A percentile compares a stretch with the other conserved stretches of the same genome.
These are phyloP conservation scores for Hemaris fuciformis DNA, from an alignment of 2,888 invertebrate species.

Conservation along the genomic window DNA sequence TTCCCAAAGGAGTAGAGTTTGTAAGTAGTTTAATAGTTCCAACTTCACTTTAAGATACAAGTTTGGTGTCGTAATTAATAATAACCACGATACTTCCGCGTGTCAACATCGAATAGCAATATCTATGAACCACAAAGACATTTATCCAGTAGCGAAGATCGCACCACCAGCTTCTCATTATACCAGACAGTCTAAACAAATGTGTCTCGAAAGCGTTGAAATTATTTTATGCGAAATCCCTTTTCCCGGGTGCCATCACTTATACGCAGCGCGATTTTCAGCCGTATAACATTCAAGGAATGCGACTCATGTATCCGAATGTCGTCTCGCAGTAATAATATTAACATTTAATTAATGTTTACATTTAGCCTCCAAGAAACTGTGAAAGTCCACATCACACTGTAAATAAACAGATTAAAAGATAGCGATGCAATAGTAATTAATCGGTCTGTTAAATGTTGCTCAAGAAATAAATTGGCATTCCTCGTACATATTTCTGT, in stretches of 20 bases:
- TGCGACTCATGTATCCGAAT: neutral
- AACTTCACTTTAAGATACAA: no score
- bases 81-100: no score
- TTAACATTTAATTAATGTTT: neutral
- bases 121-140: no score
- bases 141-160: no score
- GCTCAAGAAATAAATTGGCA: neutral
- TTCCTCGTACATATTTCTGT: conserved; percentile 4
- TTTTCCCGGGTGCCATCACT: neutral
- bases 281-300: neutral
- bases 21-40: no score
- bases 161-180: no score
- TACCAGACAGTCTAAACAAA: no score
- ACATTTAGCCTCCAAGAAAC: conserved; percentile 6
- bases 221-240: neutral
- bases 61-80: no score
- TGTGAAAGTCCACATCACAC: conserved; percentile 1
- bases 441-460: conserved; percentile 3
- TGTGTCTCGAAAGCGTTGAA: no score
- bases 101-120: no score
- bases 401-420: neutral
- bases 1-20: no score
- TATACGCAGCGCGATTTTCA: neutral
- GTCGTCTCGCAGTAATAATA: neutral
- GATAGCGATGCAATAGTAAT: neutral